A percentile compares a stretch with the other conserved stretches of the same genome.
phyloP scores from a whole-genome alignment of 2,113 vertebrate genomes.

The Tauraco erythrolophus region DNA sequence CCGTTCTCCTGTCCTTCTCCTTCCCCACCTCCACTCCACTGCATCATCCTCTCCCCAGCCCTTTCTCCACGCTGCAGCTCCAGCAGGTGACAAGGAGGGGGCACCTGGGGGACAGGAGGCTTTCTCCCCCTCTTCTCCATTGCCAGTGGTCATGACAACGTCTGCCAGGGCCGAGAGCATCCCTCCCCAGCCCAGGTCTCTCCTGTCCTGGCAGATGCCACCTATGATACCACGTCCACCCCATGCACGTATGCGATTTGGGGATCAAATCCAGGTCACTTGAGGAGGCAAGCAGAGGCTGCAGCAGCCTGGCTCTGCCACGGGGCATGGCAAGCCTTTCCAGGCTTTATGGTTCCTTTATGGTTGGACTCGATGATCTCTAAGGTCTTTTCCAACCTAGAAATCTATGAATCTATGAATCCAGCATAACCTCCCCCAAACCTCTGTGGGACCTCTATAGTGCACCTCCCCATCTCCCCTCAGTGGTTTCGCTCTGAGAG shows the following conservation, averaged over 20 bases:
- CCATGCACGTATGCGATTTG: fast-evolving
- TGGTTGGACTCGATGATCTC: too few species aligned
- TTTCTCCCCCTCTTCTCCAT: neutral
- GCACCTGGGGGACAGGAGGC: neutral
- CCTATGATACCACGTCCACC: fast-evolving
- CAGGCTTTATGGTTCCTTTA: too few species aligned
- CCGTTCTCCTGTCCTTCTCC: neutral
- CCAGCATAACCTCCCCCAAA: fast-evolving
- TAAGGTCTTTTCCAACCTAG: too few species aligned
- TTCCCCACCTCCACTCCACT: neutral
- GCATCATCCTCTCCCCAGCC: neutral
- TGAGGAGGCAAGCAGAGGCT: neutral
- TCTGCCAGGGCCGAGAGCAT: fast-evolving
- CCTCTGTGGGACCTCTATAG: neutral
- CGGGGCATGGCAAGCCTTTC: neutral
- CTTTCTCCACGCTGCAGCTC: neutral
- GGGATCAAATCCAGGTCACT: neutral
- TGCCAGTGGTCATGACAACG: neutral
- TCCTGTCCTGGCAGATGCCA: neutral
- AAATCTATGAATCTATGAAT: too few species aligned
- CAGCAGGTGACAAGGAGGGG: neutral
- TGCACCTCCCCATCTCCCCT: neutral
- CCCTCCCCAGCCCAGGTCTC: neutral
- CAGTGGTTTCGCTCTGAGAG: neutral
- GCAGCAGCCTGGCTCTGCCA: neutral